Evolutionary conservation across 1,140 invertebrate species (phyloP), one percentile per base, ranked within the genome.

Genomic region (Monomorium pharaonis): DNA sequence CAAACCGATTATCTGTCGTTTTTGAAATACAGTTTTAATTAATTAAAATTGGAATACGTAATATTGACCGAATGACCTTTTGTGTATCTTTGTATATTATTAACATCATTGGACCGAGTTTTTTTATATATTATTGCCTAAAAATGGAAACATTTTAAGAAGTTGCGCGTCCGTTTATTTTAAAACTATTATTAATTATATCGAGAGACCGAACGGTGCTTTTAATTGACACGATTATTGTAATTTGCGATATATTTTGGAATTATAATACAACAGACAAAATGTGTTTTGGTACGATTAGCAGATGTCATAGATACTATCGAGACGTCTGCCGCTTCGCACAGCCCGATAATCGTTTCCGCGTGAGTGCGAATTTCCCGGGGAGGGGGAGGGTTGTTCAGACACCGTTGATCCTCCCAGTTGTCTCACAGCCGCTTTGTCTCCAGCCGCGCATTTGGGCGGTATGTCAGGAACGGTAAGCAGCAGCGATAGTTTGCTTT

Each of bases 401-500:
- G 81, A 69, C 63, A 62, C 62, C 72, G 72, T 83, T 75, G 74
- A 90, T 88, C 86, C 69, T n/a, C 65, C 60, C 70, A 70, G 67
- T 74, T 78, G 87, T 88, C 88, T 87, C 84, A 54, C 84, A 75
- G 83, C 70, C 58, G 87, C 84, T 89, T 85, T 89, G 75, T 91
- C 83, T 88, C 69, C 58, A 74, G 30, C 70, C 42, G 75, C 69
- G 72, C 87, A 85, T 92, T 91, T 89, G 88, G 80, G 67, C 77
- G 85, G 91, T 88, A 89, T 87, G 89, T 89, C 90, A 88, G 74
- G 90, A 92, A 84, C 78, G 84, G 85, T 92, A 92, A 90, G 86
- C 89, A 60, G 90, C 76, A 91, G 88, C 85, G 91, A 93, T 93
- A 93, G 92, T 93, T 93, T 91, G 88, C 91, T 91, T 92, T 90